Evolutionary conservation across 2,113 vertebrate species (phyloP), one percentile per base, ranked within the genome.

Genomic region (Pantherophis guttatus): DNA sequence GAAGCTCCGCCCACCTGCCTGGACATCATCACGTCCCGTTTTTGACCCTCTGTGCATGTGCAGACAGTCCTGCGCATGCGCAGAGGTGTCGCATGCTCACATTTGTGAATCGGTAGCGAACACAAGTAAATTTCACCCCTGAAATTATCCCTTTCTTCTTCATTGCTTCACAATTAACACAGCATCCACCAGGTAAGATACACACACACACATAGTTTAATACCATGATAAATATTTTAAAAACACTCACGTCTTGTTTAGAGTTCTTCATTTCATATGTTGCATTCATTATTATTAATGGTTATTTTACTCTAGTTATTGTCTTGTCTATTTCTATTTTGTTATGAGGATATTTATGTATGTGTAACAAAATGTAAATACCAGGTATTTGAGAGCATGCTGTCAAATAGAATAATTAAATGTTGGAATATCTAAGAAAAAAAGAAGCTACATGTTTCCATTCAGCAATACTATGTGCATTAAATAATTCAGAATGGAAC

Each of bases 111-210:
- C 44, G 44, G 44, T 48, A 48, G 44, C 44, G 4, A 48, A 4
- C 44, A 48, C 5, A 48, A 48, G 44, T 48, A 48, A 48, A 48
- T 48, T 48, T 48, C 4, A 48, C 44, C 44, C 44, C 44, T 48
- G 4, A 48, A 48, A 48, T 48, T 48, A 48, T 3, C 44, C 4
- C 94, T 91, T 55, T 55, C 91, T 93, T 39, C 89, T 21, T 58
- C 93, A 29, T 54, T 55, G 17, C 10, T 85, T 93, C 91, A 93
- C 92, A 88, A 95, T 95, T 94, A 93, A 93, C 92, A 94, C 94
- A 95, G 85, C 48, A 90, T 0, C 92, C 89, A 62, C 93, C 95
- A 92, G 87, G 54, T 89, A 17, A 55, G 1, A 55, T 13, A 55
- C 15, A 55, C 15, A 55, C 54, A 55, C 54, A 55, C 3, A 5